These are phyloP conservation scores for Heliconius himera DNA, from an alignment of 1,140 invertebrate genomes.

Conservation along the genomic window DNA sequence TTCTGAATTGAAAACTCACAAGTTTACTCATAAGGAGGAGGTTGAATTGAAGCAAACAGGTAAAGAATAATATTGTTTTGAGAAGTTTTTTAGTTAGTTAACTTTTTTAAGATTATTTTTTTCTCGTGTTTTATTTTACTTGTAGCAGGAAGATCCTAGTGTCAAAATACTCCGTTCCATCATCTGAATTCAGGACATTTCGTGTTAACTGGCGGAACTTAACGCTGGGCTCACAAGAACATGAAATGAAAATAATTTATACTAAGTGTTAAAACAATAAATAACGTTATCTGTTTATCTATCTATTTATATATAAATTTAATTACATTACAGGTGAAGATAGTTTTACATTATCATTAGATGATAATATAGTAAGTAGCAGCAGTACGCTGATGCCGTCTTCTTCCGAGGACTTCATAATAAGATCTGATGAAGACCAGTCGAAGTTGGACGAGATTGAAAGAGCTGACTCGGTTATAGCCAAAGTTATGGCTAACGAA, in stretches of 20 bases:
- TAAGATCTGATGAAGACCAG: conserved; percentile 31
- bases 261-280: too few species aligned
- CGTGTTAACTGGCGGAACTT: too few species aligned
- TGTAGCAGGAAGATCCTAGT: too few species aligned
- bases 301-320: not conserved
- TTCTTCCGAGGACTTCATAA: conserved; percentile 7
- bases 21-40: conserved; percentile 26
- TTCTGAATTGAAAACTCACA: conserved; percentile 48
- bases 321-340: not conserved
- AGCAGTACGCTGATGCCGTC: conserved; percentile 18
- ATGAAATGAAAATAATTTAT: too few species aligned
- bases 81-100: not conserved
- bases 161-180: too few species aligned
- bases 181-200: too few species aligned
- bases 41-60: conserved; percentile 30
- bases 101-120: not conserved
- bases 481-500: conserved; percentile 64
- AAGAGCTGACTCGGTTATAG: conserved; percentile 60
- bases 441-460: conserved; percentile 36
- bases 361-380: conserved; percentile 29
- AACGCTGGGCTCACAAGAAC: too few species aligned
- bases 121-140: too few species aligned
- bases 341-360: conserved; percentile 23
- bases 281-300: not conserved
- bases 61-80: conserved; percentile 9